Evolutionary conservation across 2,113 vertebrate species (phyloP).

Genomic region (Aspiorhynchus laticeps): DNA sequence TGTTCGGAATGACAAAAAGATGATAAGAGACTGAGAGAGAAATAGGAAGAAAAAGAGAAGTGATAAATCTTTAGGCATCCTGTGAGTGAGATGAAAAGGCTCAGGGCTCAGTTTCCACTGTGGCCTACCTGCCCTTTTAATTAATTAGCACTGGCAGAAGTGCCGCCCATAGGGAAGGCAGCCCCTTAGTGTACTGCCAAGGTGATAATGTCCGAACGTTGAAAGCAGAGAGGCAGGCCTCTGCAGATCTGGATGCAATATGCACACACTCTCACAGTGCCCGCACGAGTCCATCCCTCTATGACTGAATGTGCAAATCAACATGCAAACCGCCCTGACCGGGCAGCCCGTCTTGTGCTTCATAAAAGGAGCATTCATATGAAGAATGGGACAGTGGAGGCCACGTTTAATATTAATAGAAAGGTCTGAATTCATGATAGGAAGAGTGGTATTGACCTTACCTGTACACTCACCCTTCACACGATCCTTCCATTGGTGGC

Average conservation of each 20-base stretch:
- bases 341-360: constrained; percentile 27
- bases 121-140: constrained; percentile 81
- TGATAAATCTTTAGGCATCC: constrained; percentile 73
- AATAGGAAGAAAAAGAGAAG: constrained; percentile 58
- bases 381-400: constrained; percentile 30
- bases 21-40: constrained; percentile 3
- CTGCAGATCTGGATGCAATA: constrained; percentile 44
- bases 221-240: constrained; percentile 67
- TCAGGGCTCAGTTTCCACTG: constrained; percentile 74
- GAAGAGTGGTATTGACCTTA: constrained; percentile 45
- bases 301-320: constrained; percentile 30
- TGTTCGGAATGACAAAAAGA: constrained; percentile 12
- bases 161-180: constrained; percentile 69
- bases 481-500: neutral
- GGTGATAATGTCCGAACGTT: constrained; percentile 81
- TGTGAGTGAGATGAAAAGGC: constrained; percentile 76
- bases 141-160: constrained; percentile 82
- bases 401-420: constrained; percentile 47
- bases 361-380: constrained; percentile 43
- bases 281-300: constrained; percentile 12
- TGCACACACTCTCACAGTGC: constrained; percentile 22
- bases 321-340: neutral
- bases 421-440: constrained; percentile 37
- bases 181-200: constrained; percentile 76
- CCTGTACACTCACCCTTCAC: constrained; percentile 39